A percentile compares a stretch with the other conserved stretches of the same genome.
These are phyloP conservation scores for Stichodactyla mertensii DNA, from an alignment of 64 coral and sea anemone species.

Conservation along the genomic window DNA sequence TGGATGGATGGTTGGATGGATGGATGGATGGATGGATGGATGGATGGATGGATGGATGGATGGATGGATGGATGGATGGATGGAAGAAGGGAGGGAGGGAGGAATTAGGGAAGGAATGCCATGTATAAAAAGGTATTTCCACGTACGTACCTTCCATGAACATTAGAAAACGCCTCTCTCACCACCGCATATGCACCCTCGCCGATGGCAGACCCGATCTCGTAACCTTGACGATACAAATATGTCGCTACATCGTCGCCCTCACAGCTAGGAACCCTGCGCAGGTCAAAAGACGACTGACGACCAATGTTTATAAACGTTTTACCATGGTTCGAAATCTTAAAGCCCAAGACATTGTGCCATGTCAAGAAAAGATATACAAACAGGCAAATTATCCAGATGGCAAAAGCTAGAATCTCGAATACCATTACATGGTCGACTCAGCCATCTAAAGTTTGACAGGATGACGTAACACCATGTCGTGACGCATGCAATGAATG, in stretches of 20 bases:
- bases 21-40: no score
- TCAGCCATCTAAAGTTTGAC: not conserved
- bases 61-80: no score
- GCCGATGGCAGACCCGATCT: slow-evolving; percentile 56
- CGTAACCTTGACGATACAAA: slow-evolving; percentile 32
- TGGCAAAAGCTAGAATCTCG: not conserved
- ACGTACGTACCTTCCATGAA: slow-evolving; percentile 18
- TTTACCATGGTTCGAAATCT: not conserved
- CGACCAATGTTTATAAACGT: not conserved
- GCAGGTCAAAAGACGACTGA: slow-evolving; percentile 8
- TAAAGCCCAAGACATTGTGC: not conserved
- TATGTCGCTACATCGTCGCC: slow-evolving; percentile 25
- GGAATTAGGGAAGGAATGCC: no score
- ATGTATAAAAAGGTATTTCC: not conserved
- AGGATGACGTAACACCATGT: not conserved
- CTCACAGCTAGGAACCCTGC: not conserved
- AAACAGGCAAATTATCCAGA: not conserved
- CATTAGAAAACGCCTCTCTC: slow-evolving; percentile 60
- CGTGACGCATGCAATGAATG: not conserved
- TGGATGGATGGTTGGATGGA: no score
- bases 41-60: no score
- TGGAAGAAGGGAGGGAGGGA: no score
- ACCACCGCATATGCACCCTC: slow-evolving; percentile 70
- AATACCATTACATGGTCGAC: not conserved
- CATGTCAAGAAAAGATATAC: not conserved